Base-by-base conservation (phyloP, 2,797 vertebrate genomes). In the Chelonia mydas region DNA sequence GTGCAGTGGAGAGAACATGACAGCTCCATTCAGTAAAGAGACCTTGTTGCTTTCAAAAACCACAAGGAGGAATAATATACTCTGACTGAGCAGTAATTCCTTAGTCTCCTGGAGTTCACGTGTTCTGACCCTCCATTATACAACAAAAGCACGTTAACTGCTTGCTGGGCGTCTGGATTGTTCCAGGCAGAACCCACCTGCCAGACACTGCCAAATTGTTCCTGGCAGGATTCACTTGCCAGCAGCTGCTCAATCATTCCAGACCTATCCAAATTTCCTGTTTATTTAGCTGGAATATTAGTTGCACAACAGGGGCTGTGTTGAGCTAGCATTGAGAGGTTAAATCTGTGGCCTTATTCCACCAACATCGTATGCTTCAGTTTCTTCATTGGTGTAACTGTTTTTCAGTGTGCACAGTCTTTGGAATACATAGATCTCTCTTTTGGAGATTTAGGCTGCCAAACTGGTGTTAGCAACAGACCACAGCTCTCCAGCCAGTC, bases 301-400 rank as follows among this genome's bases (percentile, higher is more conserved):
- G 33, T 83, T 68, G 76, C 79, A 83, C 79, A 86, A n/a, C 83
- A 90, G 11, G 27, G 21, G 47, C 13, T 84, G 28, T 45, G 81
- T 90, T 95, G 95, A 94, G 93, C 49, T 59, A 11, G 80, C 83
- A 2, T 47, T 78, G 82, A 68, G 47, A 81, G 94, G 96, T 93
- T 94, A 93, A 59, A 86, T 86, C 84, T 87, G 84, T 91, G 87
- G 87, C 89, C 90, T 95, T 0, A 0, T 93, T 91, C 59, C 31
- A 61, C n/a, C 89, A 87, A 81, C 88, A 16, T 92, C 7, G 96
- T 96, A 92, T 90, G 50, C 78, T 53, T 97, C 96, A 95, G 87
- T 95, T 94, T 88, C 92, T 92, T 93, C 94, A 79, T 84, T 8
- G 87, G 82, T 90, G 37, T 87, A 77, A 33, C 77, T 59, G 76